These are phyloP conservation scores for Leptarthrus brevirostris DNA, from an alignment of 2,888 invertebrate species.

Conservation along the genomic window DNA sequence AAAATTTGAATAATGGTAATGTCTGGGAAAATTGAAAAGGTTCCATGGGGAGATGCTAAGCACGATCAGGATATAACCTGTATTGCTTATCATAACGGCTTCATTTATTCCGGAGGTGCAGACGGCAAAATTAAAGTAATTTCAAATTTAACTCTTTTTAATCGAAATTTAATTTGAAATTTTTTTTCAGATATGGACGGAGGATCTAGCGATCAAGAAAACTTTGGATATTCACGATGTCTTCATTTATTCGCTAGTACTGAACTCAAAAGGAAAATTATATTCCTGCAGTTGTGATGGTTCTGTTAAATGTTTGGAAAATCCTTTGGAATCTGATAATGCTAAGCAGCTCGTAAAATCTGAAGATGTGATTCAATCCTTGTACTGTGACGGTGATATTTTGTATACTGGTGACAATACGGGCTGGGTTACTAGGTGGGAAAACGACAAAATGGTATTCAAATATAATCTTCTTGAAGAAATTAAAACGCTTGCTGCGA, in stretches of 20 bases:
- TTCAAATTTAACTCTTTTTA: constrained; percentile 26
- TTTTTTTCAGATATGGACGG: constrained; percentile 64
- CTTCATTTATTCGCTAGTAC: constrained; percentile 64
- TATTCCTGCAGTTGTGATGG: constrained; percentile 67
- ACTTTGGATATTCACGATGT: constrained; percentile 63
- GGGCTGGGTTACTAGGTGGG: constrained; percentile 66
- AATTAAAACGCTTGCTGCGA: constrained; percentile 64
- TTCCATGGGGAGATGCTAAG: constrained; percentile 53
- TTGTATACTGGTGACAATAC: constrained; percentile 66
- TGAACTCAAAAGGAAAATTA: constrained; percentile 63
- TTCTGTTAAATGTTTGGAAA: constrained; percentile 62
- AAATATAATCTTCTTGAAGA: constrained; percentile 66
- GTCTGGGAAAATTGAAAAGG: constrained; percentile 36
- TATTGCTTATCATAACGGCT: constrained; percentile 60
- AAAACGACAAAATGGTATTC: constrained; percentile 64
- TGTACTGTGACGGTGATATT: constrained; percentile 61
- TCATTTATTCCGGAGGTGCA: constrained; percentile 65
- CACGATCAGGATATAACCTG: constrained; percentile 66
- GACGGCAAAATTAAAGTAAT: constrained; percentile 67
- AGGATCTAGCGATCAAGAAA: constrained; percentile 61
- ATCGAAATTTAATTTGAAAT: background rate
- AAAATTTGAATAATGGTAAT: background rate
- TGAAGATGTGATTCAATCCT: constrained; percentile 63
- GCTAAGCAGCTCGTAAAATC: constrained; percentile 62
- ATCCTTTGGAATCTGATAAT: constrained; percentile 60